phyloP scores from a whole-genome alignment of 2,888 invertebrate genomes.

The Mythimna vitellina region DNA sequence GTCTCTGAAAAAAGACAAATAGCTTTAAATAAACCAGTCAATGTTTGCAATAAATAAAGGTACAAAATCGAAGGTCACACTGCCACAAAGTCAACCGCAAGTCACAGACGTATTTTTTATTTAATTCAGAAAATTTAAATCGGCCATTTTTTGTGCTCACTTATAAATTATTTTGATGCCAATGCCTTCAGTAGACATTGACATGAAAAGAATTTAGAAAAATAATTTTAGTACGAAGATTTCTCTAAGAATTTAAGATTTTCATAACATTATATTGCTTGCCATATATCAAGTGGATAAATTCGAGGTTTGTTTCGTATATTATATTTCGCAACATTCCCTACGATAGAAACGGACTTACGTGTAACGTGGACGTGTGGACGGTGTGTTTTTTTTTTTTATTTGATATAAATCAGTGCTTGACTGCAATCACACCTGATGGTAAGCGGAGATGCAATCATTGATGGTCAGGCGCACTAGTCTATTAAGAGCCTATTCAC shows the following conservation, averaged over 20 bases:
- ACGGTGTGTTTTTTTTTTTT: too few relatives aligned
- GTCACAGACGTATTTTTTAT: slow-evolving; percentile 25
- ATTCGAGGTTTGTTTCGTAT: slow-evolving; percentile 12
- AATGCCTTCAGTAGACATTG: slow-evolving; percentile 28
- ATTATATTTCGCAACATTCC: slow-evolving; percentile 10
- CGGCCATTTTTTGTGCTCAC: slow-evolving; percentile 27
- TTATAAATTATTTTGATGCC: slow-evolving; percentile 31
- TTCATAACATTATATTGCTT: slow-evolving; percentile 8
- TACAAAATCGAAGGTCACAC: slow-evolving; percentile 22
- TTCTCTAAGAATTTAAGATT: slow-evolving; percentile 19
- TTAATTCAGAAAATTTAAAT: slow-evolving; percentile 3
- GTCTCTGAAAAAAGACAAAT: slow-evolving; percentile 79
- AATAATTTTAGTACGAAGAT: slow-evolving; percentile 5
- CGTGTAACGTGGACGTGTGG: too few relatives aligned
- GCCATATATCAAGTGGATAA: slow-evolving; percentile 37
- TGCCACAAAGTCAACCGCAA: background rate
- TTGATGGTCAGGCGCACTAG: too few relatives aligned
- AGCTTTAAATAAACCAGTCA: slow-evolving; percentile 20
- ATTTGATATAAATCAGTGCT: too few relatives aligned
- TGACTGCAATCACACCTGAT: too few relatives aligned
- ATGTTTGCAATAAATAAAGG: slow-evolving; percentile 20
- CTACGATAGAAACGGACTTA: background rate
- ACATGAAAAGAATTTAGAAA: slow-evolving; percentile 36
- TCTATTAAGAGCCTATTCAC: too few relatives aligned
- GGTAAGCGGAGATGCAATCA: too few relatives aligned